Conservation (phyloP, 2,888 invertebrate species). For the Dione juno region DNA sequence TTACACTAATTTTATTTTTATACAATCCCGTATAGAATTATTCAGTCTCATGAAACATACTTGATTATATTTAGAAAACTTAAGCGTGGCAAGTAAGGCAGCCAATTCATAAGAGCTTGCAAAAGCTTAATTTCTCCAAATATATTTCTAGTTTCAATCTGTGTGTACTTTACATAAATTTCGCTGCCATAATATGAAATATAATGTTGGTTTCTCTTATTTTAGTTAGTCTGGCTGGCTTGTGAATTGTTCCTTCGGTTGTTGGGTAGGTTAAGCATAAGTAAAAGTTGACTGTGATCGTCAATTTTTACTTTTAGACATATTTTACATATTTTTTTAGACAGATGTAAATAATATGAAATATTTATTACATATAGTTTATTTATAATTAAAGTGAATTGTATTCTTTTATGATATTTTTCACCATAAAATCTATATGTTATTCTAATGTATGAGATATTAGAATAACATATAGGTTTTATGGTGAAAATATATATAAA, state of each 20-base stretch:
- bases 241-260: not conserved
- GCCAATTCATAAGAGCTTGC: conserved; percentile 26
- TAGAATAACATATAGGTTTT: too few species aligned
- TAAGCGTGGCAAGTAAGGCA: not conserved
- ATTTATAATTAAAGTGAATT: too few species aligned
- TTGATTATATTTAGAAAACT: not conserved
- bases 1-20: too few species aligned
- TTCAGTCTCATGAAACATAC: too few species aligned
- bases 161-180: conserved; percentile 16
- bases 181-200: not conserved
- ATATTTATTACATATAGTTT: too few species aligned
- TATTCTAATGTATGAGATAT: too few species aligned
- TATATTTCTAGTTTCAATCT: conserved; percentile 23
- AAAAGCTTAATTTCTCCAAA: conserved; percentile 21
- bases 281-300: not conserved
- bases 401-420: too few species aligned
- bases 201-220: conserved; percentile 4
- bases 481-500: too few species aligned
- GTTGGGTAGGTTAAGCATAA: not conserved
- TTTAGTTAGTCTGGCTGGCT: conserved; percentile 1
- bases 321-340: not conserved
- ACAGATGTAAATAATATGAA: too few species aligned
- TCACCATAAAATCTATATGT: too few species aligned
- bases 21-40: too few species aligned
- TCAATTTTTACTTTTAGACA: not conserved